These are phyloP conservation scores for Drosophila meridionalis DNA, from an alignment of 2,888 invertebrate species.

Conservation along the genomic window DNA sequence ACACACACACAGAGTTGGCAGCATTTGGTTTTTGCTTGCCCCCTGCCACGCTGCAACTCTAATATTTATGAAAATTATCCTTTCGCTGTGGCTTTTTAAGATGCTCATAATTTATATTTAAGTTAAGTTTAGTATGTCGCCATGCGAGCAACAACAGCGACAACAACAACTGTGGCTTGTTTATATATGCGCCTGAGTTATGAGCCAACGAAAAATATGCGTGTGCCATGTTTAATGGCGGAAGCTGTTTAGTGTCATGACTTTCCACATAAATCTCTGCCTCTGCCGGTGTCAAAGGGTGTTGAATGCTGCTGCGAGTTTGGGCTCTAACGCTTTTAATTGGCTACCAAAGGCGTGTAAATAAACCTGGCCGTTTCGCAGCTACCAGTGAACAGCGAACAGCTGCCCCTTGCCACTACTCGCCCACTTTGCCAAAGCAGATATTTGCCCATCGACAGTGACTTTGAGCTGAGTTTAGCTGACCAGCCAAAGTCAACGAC, in stretches of 20 bases:
- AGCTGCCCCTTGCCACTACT: neutral
- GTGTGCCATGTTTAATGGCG: constrained; percentile 77
- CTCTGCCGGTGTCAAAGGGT: constrained; percentile 45
- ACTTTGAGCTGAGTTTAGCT: constrained; percentile 59
- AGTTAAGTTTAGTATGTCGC: constrained; percentile 76
- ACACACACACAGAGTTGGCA: constrained; percentile 24
- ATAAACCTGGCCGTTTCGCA: constrained; percentile 46
- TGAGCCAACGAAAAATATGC: constrained; percentile 63
- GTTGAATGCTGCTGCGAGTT: constrained; percentile 18
- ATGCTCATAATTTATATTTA: constrained; percentile 82
- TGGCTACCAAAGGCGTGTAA: constrained; percentile 57
- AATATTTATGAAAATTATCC: constrained; percentile 81
- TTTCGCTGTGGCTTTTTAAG: constrained; percentile 79
- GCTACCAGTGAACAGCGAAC: neutral
- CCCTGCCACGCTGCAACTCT: constrained; percentile 49
- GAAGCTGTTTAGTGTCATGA: constrained; percentile 78
- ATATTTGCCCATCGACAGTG: constrained; percentile 66
- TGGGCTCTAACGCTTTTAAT: constrained; percentile 60
- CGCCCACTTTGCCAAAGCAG: constrained; percentile 33
- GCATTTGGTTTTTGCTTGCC: constrained; percentile 40
- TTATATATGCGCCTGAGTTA: constrained; percentile 57
- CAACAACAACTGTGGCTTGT: constrained; percentile 38
- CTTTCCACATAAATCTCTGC: constrained; percentile 70
- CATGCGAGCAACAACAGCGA: constrained; percentile 51
- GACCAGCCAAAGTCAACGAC: constrained; percentile 44